These are phyloP conservation scores for Syndactyla subalaris DNA, from an alignment of 2,797 vertebrate species.

Conservation along the genomic window DNA sequence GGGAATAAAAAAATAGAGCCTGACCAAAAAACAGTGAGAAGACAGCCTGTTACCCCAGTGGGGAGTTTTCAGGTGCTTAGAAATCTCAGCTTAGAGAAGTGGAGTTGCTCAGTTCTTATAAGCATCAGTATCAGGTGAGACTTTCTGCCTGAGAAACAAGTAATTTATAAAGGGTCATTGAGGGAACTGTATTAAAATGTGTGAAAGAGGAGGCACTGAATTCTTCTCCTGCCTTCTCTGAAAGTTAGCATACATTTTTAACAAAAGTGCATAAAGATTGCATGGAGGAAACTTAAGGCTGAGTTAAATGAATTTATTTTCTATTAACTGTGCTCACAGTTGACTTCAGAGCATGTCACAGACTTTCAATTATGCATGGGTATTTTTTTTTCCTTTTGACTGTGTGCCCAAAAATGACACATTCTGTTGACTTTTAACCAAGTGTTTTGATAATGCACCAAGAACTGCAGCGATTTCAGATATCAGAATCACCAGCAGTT, in stretches of 20 bases:
- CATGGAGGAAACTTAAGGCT: neutral
- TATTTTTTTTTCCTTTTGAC: neutral
- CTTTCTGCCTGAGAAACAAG: neutral
- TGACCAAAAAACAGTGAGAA: neutral
- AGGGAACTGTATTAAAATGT: neutral
- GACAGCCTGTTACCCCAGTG: neutral
- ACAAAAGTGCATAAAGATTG: neutral
- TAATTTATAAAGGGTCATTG: neutral
- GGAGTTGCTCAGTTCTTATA: neutral
- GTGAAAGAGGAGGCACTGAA: neutral
- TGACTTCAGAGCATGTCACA: neutral
- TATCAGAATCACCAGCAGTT: neutral
- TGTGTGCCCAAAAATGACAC: slow-evolving; percentile 4
- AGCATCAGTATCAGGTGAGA: neutral
- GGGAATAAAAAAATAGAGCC: neutral
- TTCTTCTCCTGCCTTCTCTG: neutral
- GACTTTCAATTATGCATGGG: neutral
- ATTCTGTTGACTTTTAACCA: slow-evolving; percentile 30
- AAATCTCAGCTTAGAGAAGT: neutral
- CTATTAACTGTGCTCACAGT: neutral
- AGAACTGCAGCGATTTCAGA: slow-evolving; percentile 36
- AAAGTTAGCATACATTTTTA: neutral
- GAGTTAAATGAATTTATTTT: neutral
- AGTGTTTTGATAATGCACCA: neutral
- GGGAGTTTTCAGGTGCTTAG: neutral